A percentile compares a stretch with the other conserved stretches of the same genome.
These are phyloP conservation scores for Dromaius novaehollandiae DNA, from an alignment of 2,113 vertebrate genomes.

Conservation along the genomic window DNA sequence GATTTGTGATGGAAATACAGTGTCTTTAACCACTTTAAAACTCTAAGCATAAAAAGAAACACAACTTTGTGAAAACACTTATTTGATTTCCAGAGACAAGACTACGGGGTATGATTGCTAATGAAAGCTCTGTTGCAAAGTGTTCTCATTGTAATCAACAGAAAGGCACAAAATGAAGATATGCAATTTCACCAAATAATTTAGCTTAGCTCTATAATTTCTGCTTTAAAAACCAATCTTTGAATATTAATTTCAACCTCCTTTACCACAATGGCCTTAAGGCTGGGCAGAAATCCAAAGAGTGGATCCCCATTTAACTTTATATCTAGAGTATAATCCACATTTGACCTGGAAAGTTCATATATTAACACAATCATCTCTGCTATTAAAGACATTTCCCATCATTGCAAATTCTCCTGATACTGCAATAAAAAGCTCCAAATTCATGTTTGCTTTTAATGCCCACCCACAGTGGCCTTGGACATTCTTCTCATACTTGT, in stretches of 20 bases:
- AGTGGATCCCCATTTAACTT: too few species aligned
- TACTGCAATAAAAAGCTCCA: not conserved
- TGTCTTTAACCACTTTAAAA: conserved; percentile 67
- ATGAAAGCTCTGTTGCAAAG: not conserved
- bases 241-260: not conserved
- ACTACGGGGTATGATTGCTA: not conserved
- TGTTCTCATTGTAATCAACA: not conserved
- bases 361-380: not conserved
- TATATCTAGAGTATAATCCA: not conserved
- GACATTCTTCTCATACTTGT: not conserved
- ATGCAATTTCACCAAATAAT: not conserved
- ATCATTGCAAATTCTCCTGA: not conserved
- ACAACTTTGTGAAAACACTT: too few species aligned
- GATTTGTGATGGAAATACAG: conserved; percentile 71
- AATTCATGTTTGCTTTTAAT: not conserved
- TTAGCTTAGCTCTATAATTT: not conserved
- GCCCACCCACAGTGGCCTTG: not conserved
- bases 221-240: not conserved
- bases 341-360: not conserved
- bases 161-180: not conserved
- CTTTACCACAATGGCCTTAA: not conserved
- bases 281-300: not conserved
- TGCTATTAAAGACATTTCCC: not conserved
- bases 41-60: conserved; percentile 70
- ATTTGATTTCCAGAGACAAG: not conserved